Conservation (phyloP, 1,140 invertebrate genomes). For the Holcopasites calliopsidis region DNA sequence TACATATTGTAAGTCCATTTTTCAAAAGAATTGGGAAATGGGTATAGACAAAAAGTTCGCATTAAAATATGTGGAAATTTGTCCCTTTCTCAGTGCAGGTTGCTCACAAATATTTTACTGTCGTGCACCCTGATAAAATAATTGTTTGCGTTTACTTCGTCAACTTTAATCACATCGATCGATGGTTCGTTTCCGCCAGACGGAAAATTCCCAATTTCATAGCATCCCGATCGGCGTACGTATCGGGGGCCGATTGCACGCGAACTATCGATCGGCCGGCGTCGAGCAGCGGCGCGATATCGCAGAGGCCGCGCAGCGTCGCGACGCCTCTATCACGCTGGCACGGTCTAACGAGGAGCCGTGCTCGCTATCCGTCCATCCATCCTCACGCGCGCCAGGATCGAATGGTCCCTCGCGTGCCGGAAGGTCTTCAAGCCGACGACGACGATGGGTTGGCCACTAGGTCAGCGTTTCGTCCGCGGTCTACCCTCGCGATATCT, state of each 20-base stretch:
- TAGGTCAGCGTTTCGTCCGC: conserved; percentile 51
- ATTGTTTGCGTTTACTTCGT: too few relatives aligned
- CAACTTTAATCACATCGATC: too few relatives aligned
- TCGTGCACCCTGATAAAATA: too few relatives aligned
- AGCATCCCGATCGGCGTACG: conserved; percentile 13
- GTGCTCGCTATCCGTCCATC: conserved; percentile 28
- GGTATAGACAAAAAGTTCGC: too few relatives aligned
- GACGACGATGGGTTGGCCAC: conserved; percentile 46
- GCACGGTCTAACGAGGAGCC: conserved; percentile 25
- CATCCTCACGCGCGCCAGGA: conserved; percentile 25
- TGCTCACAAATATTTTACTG: too few relatives aligned
- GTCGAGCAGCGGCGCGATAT: conserved; percentile 11
- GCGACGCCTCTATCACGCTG: conserved; percentile 30
- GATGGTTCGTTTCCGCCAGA: background rate
- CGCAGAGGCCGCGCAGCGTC: background rate
- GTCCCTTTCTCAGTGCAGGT: too few relatives aligned
- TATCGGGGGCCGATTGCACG: conserved; percentile 1
- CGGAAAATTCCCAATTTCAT: background rate
- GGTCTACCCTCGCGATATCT: conserved; percentile 25
- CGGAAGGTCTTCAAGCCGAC: conserved; percentile 43
- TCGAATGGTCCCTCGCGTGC: conserved; percentile 54
- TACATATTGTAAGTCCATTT: too few relatives aligned
- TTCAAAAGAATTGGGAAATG: too few relatives aligned
- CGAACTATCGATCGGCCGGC: conserved; percentile 8
- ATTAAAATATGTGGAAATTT: too few relatives aligned